phyloP scores from a whole-genome alignment of 2,113 vertebrate species.

The Penelope pileata region DNA sequence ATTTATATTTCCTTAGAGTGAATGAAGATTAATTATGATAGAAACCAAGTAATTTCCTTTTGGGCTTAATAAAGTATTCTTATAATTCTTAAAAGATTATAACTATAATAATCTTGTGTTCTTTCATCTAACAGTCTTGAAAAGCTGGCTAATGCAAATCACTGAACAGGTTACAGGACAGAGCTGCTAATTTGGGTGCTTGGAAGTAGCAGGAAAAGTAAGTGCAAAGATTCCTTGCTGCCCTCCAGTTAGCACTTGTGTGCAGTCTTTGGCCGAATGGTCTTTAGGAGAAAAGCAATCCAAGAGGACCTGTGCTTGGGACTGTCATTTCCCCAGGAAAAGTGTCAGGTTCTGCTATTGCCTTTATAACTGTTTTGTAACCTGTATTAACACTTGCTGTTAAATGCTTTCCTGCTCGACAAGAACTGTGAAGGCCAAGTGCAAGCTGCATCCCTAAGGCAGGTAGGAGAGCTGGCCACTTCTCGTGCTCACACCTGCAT shows the following conservation, averaged over 20 bases:
- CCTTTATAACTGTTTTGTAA: neutral
- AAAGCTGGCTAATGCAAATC: neutral
- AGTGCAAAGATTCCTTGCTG: neutral
- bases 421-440: neutral
- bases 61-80: neutral
- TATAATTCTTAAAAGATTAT: neutral
- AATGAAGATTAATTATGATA: neutral
- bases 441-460: neutral
- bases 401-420: neutral
- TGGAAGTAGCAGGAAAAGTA: neutral
- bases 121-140: neutral
- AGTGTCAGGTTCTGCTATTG: neutral
- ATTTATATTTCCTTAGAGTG: neutral
- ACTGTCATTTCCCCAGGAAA: neutral
- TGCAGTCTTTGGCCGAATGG: neutral
- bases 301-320: neutral
- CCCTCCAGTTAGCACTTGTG: neutral
- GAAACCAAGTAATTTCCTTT: neutral
- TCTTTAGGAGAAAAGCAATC: neutral
- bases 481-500: neutral
- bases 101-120: neutral
- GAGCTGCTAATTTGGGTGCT: neutral
- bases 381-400: neutral
- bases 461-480: accelerated
- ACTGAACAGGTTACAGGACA: neutral